Evolutionary conservation across 2,797 vertebrate species (phyloP).

Genomic region (Tachyglossus aculeatus): DNA sequence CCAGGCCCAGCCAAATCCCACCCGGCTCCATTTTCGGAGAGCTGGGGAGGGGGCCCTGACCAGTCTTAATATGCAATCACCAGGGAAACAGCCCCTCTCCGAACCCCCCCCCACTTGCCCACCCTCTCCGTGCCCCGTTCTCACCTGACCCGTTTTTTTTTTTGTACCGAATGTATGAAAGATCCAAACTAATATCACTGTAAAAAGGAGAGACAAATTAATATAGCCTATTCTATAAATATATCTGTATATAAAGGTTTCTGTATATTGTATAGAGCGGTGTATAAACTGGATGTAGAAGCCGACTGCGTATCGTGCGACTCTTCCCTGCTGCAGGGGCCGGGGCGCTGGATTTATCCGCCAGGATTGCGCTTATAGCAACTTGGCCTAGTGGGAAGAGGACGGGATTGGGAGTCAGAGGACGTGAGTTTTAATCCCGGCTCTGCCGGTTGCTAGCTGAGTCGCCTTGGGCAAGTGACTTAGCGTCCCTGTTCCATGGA

Average conservation of each 20-base stretch:
- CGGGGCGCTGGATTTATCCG: too few species aligned
- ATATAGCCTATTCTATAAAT: slow-evolving; percentile 80
- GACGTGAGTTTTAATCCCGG: too few species aligned
- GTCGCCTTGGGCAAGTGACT: too few species aligned
- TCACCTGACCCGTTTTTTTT: slow-evolving; percentile 58
- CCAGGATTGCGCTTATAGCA: too few species aligned
- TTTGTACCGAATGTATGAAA: slow-evolving; percentile 79
- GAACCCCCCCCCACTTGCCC: slow-evolving; percentile 50
- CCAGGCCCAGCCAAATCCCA: slow-evolving; percentile 28
- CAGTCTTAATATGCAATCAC: slow-evolving; percentile 48
- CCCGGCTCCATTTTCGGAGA: slow-evolving; percentile 29
- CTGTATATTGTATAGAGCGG: slow-evolving; percentile 75
- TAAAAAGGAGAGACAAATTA: slow-evolving; percentile 76
- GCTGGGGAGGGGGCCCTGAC: too few species aligned
- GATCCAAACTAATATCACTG: slow-evolving; percentile 74
- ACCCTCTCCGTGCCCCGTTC: slow-evolving; percentile 61
- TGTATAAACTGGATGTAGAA: slow-evolving; percentile 75
- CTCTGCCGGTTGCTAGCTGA: too few species aligned
- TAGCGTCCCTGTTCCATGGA: too few species aligned
- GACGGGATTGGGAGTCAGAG: too few species aligned
- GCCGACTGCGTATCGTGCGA: slow-evolving; percentile 39
- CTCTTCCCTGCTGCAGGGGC: neutral
- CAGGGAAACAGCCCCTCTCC: slow-evolving; percentile 42
- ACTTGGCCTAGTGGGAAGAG: too few species aligned
- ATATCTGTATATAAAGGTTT: slow-evolving; percentile 77